Evolutionary conservation across 1,140 invertebrate genomes (phyloP).

Genomic region (Agrypnia vestita): DNA sequence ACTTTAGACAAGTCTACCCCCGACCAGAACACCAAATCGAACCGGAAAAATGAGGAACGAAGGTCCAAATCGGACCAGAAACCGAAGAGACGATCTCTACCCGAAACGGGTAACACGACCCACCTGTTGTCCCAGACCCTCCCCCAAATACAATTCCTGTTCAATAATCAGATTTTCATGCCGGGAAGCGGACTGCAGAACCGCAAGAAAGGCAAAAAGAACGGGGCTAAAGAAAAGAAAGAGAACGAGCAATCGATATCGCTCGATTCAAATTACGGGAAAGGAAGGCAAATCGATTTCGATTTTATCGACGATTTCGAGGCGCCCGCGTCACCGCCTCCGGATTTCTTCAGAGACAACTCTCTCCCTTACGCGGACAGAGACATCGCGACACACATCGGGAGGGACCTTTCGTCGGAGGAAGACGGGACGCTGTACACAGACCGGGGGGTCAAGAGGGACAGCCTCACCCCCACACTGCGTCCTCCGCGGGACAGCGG

Average conservation of each 20-base stretch:
- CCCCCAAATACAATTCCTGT: constrained; percentile 71
- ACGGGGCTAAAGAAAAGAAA: constrained; percentile 1
- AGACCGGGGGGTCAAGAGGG: neutral
- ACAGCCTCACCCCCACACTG: neutral
- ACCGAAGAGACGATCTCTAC: constrained; percentile 50
- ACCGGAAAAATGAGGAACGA: constrained; percentile 27
- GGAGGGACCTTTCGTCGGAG: constrained; percentile 12
- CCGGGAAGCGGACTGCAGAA: neutral
- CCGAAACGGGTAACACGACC: constrained; percentile 3
- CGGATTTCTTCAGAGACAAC: constrained; percentile 68
- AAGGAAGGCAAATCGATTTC: constrained; percentile 50
- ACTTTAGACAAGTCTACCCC: neutral
- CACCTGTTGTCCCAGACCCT: neutral
- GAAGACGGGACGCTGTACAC: neutral
- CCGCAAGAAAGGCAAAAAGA: constrained; percentile 22
- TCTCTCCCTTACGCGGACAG: constrained; percentile 63
- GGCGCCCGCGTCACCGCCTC: constrained; percentile 63
- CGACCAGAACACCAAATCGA: neutral
- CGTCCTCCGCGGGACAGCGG: constrained; percentile 1
- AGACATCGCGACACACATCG: neutral
- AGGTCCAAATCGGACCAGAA: constrained; percentile 53
- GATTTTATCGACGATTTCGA: constrained; percentile 63
- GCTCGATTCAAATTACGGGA: constrained; percentile 39
- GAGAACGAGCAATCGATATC: constrained; percentile 26
- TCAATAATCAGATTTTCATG: constrained; percentile 68